These are phyloP conservation scores for Digitonthophagus gazella DNA, from an alignment of 2,888 invertebrate species.

Conservation along the genomic window DNA sequence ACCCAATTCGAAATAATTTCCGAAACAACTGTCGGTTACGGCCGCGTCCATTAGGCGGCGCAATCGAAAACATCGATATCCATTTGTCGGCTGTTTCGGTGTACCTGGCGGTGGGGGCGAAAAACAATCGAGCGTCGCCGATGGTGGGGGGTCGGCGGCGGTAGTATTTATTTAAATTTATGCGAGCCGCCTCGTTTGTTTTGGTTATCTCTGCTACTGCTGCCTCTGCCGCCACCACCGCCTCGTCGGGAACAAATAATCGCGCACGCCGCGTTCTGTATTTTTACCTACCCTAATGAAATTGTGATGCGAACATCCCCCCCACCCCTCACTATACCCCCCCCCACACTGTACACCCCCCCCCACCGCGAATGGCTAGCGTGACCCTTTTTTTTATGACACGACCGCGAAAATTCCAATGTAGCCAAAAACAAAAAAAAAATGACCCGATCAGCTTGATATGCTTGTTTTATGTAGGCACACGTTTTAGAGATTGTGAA, in stretches of 20 bases:
- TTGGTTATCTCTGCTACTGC: conserved; percentile 23
- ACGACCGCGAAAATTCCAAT: not conserved
- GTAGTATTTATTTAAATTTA: conserved; percentile 26
- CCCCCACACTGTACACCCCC: not conserved
- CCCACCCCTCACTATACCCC: not conserved
- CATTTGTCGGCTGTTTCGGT: conserved; percentile 8
- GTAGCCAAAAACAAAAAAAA: not conserved
- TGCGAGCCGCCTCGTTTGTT: conserved; percentile 23
- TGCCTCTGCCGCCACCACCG: not conserved
- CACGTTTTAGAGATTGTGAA: too few species aligned
- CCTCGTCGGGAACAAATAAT: conserved; percentile 19
- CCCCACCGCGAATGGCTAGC: not conserved
- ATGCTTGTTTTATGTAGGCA: too few species aligned
- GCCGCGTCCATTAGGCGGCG: conserved; percentile 9
- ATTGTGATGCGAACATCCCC: conserved; percentile 21
- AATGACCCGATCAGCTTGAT: not conserved
- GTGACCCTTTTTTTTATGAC: not conserved
- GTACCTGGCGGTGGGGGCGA: not conserved
- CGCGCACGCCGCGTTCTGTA: conserved; percentile 14
- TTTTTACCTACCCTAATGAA: conserved; percentile 24
- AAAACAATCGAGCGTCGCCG: conserved; percentile 13
- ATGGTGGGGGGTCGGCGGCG: not conserved
- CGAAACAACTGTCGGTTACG: conserved; percentile 14
- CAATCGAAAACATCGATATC: conserved; percentile 17
- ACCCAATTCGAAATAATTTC: conserved; percentile 13